Conservation (phyloP, 2,888 invertebrate species). For the Syrista parreyssii region DNA sequence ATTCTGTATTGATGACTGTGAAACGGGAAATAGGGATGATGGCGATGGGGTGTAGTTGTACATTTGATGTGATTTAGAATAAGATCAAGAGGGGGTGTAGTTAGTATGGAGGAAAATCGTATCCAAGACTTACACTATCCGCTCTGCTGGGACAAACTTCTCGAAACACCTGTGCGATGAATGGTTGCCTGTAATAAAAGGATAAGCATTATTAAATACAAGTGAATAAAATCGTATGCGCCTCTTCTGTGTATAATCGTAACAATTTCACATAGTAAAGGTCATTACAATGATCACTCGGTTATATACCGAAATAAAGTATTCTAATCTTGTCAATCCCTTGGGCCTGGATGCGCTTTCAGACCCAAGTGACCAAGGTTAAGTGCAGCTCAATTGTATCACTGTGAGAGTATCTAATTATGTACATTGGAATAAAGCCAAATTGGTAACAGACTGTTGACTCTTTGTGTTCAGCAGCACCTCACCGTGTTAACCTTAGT, state of each 20-base stretch:
- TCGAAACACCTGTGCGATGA: slow-evolving; percentile 83
- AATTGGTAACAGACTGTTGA: slow-evolving; percentile 49
- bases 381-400: slow-evolving; percentile 45
- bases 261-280: not conserved
- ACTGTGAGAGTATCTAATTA: slow-evolving; percentile 53
- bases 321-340: not conserved
- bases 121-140: slow-evolving; percentile 73
- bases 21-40: slow-evolving; percentile 48
- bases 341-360: not conserved
- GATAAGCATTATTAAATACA: not conserved
- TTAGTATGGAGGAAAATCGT: slow-evolving; percentile 56
- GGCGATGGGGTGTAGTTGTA: slow-evolving; percentile 49
- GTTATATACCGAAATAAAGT: not conserved
- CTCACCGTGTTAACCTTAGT: slow-evolving; percentile 43
- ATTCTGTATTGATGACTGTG: slow-evolving; percentile 48
- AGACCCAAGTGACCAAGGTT: slow-evolving; percentile 31
- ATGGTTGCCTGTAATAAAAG: slow-evolving; percentile 74
- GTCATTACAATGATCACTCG: not conserved
- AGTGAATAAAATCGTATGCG: not conserved
- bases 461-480: slow-evolving; percentile 39
- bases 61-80: slow-evolving; percentile 55
- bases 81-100: slow-evolving; percentile 54
- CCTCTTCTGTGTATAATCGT: not conserved
- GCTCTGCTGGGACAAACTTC: slow-evolving; percentile 82
- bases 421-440: slow-evolving; percentile 58